phyloP scores from a whole-genome alignment of 1,140 invertebrate species.

The Diorhabda carinulata region DNA sequence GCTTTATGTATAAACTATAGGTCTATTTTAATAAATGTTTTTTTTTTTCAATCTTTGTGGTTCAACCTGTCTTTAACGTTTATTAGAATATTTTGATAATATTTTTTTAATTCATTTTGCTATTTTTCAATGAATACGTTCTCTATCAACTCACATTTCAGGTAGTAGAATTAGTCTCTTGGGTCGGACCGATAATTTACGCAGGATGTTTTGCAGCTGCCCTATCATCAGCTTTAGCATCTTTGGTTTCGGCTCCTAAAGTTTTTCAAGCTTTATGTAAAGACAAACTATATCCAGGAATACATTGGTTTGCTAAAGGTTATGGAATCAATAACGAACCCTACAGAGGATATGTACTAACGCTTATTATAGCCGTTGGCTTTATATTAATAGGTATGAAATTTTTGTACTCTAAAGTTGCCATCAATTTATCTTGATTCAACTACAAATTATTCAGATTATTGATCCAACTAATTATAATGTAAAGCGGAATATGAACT shows the following conservation, averaged over 20 bases:
- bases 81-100: too few species aligned
- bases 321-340: slow-evolving; percentile 91
- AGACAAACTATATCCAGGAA: slow-evolving; percentile 91
- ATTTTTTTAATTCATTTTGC: too few species aligned
- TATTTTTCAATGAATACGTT: too few species aligned
- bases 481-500: slow-evolving; percentile 7
- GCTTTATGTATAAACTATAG: too few species aligned
- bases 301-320: slow-evolving; percentile 88
- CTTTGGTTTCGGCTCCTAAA: slow-evolving; percentile 92
- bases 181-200: slow-evolving; percentile 88
- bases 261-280: slow-evolving; percentile 89
- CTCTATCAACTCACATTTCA: slow-evolving; percentile 45
- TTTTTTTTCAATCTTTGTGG: too few species aligned
- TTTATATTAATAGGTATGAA: slow-evolving; percentile 83
- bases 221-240: slow-evolving; percentile 90
- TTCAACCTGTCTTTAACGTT: too few species aligned
- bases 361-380: slow-evolving; percentile 82
- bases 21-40: too few species aligned
- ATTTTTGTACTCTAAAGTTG: neutral
- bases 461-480: too few species aligned
- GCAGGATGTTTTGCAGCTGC: slow-evolving; percentile 96
- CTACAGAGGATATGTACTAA: slow-evolving; percentile 84
- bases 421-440: too few species aligned
- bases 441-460: too few species aligned
- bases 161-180: slow-evolving; percentile 88